Percentiles rank a stretch among this genome's conserved stretches.
phyloP scores from a whole-genome alignment of 2,797 vertebrate species.

The Notolabrus celidotus region DNA sequence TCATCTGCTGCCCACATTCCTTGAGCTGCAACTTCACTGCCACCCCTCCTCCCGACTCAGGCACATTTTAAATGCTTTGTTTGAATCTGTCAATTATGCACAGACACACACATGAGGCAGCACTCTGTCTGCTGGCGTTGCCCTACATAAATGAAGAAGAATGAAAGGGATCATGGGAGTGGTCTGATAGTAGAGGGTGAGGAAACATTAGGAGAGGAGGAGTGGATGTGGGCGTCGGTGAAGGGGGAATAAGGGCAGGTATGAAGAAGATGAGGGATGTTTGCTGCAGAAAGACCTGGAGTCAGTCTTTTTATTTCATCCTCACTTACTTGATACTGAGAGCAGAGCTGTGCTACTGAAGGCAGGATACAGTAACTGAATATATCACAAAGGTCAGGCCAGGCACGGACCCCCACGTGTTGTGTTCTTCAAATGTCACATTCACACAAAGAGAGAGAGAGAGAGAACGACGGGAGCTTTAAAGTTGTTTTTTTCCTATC shows the following conservation, averaged over 20 bases:
- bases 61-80: constrained; percentile 49
- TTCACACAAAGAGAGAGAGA: neutral
- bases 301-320: neutral
- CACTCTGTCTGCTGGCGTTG: constrained; percentile 26
- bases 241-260: neutral
- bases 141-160: constrained; percentile 43
- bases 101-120: neutral
- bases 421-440: constrained; percentile 12
- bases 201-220: neutral
- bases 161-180: constrained; percentile 26
- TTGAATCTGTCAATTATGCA: constrained; percentile 25
- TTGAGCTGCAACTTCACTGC: constrained; percentile 38
- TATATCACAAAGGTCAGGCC: neutral
- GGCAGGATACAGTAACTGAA: neutral
- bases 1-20: constrained; percentile 63
- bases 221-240: too few relatives aligned
- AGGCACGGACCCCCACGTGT: neutral
- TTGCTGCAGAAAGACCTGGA: too few relatives aligned
- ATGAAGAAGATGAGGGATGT: constrained; percentile 1
- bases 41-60: constrained; percentile 9
- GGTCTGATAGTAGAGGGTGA: neutral
- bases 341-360: neutral
- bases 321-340: neutral
- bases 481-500: neutral
- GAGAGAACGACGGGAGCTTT: constrained; percentile 13